Evolutionary conservation across 2,113 vertebrate species (phyloP), one percentile per base, ranked within the genome.

Genomic region (Anser cygnoides): DNA sequence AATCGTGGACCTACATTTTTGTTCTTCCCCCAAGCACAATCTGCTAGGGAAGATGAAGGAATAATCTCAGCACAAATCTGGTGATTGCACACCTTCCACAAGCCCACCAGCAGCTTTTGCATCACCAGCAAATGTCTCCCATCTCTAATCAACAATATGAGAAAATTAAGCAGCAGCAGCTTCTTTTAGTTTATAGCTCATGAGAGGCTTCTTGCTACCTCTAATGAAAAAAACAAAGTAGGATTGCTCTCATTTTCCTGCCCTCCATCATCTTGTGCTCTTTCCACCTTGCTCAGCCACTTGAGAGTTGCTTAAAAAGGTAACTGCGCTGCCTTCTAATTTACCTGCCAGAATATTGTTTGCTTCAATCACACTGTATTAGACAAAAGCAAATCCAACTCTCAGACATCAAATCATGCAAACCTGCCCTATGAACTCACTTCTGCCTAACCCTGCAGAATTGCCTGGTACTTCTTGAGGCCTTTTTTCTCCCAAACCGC

Each of bases 101-200:
- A 87, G 43, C 81, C 67, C 82, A 31, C 54, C n/a, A 79, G 75
- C 75, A 90, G 39, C 63, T 66, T 26, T 61, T 35, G 31, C 4
- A 1, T 28, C 73, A 65, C 54, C 8, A 9, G 52, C 11, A 80
- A 92, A 65, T 2, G 8, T 26, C 71, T 94, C 61, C 68, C 43
- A 65, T 8, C n/a, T 76, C 88, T 78, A 92, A 92, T 95, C 65
- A 90, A 41, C 86, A 57, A 59, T 3, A 18, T 66, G 17, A 95
- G 75, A 94, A 96, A 94, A 93, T 73, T 80, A 90, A 74, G 59
- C 41, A 90, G 75, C 55, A 67, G 75, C 59, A 67, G 72, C 26
- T 85, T 91, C 87, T 95, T 85, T 73, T 41, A 58, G 66, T 85
- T 87, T 77, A 90, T 21, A 46, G 78, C 59, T 83, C 87, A 76